Base-by-base conservation (phyloP, 2,113 vertebrate species). In the Australoheros scitulus region DNA sequence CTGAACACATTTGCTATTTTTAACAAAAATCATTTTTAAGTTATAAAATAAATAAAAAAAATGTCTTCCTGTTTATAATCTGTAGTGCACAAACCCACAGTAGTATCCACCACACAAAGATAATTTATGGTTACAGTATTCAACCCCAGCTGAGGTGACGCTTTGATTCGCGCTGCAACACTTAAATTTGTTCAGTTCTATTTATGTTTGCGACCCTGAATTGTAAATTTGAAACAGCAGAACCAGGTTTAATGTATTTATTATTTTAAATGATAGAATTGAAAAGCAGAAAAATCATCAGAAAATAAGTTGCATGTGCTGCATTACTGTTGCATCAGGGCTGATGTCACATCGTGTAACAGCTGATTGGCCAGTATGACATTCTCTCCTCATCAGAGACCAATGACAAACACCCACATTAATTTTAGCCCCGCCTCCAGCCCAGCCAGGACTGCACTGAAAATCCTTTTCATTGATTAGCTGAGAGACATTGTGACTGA, bases 371-470 rank as follows among this genome's bases (percentile, higher is more conserved):
- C 79, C n/a, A 41, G 29, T n/a, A 58, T 55, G 79, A 78, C 11
- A 1, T 38, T 86, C 79, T 88, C 70, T 84, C 29, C 24, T 82
- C 75, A 32, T 41, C 17, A 36, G 57, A 65, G 6, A 61, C n/a
- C 52, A 32, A 43, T 74, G 52, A 32, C 43, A 72, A 72, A 13
- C 68, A 52, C 55, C 55, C 55, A 57, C n/a, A 32, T 5, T 6
- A 20, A 64, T 11, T 26, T 61, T 22, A 84, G 80, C 76, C 72
- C 70, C 63, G 36, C 85, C 68, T 77, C 55, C 29, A 41, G 65
- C 61, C 56, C 11, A 11, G 47, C 34, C 24, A 76, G 80, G 84
- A 68, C 38, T 76, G 79, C 75, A 82, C 79, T 86, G 83, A 82
- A 72, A 55, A 72, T 4, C 17, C 68, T 55, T 72, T 52, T 52